Base-by-base conservation (phyloP, 2,888 invertebrate species). In the Colostygia pectinataria region DNA sequence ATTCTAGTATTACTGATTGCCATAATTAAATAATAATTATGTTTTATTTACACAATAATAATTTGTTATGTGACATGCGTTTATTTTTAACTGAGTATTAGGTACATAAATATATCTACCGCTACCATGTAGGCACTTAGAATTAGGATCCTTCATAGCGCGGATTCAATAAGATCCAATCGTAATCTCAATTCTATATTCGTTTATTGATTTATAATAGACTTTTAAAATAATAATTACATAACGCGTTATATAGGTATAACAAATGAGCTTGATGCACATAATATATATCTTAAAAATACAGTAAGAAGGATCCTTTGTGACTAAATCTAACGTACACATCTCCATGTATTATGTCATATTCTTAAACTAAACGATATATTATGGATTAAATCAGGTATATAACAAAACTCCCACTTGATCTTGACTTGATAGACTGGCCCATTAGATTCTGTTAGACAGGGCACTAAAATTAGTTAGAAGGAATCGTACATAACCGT, bases 41-140 rank as follows among this genome's bases (percentile, higher is more conserved):
- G 29, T 14, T 70, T 77, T 82, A 83, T 83, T 80, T 83, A 83
- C 83, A 83, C 68, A 59, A 66, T 67, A 66, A n/a, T n/a, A n/a
- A n/a, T n/a, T n/a, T n/a, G n/a, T 25, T 25, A 65, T 63, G 61
- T 62, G 55, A 50, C 57, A 55, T 66, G 59, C 65, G 59, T 64
- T 71, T 20, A 6, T 20, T 6, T 57, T 65, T 48, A 55, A 43
- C 60, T 58, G 60, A 68, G 65, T 67, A 68, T 66, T 79, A 77
- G 75, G 74, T 79, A 81, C 71, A 74, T 72, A 72, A 68, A 71
- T 74, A 73, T 41, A 63, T 55, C 47, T 63, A 57, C 52, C 50
- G 8, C 60, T 69, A 71, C 63, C 33, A 40, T 49, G 60, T 64
- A 68, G 69, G 64, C 61, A 63, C 68, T 63, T 65, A 65, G 15